A percentile compares a stretch with the other conserved stretches of the same genome.
These are phyloP conservation scores for Trichogramma dendrolimi DNA, from an alignment of 2,888 invertebrate species.

Conservation along the genomic window DNA sequence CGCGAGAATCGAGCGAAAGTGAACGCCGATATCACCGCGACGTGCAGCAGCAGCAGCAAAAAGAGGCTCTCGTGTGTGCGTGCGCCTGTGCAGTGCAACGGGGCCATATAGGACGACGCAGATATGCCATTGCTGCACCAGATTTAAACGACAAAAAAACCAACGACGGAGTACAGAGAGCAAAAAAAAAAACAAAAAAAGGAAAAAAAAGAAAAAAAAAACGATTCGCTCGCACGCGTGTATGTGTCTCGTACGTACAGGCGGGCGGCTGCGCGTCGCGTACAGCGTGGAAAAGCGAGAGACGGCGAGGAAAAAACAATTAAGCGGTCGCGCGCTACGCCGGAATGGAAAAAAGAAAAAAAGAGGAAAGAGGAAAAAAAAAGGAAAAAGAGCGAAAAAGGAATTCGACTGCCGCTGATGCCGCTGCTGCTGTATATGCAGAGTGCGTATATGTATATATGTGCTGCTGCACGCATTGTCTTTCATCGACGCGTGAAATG, in stretches of 20 bases:
- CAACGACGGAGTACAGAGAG: no score
- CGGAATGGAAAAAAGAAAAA: constrained; percentile 11
- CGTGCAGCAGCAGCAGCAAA: no score
- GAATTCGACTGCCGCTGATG: not conserved
- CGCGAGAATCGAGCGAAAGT: constrained; percentile 26
- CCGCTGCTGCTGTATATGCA: not conserved
- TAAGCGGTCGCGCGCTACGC: constrained; percentile 15
- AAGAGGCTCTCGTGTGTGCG: constrained; percentile 4
- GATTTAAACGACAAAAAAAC: no score
- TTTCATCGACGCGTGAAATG: constrained; percentile 30
- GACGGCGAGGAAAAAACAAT: constrained; percentile 22
- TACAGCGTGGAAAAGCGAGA: not conserved
- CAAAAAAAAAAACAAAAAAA: no score
- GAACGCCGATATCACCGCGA: constrained; percentile 5
- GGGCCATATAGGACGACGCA: no score
- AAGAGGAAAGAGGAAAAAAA: constrained; percentile 9
- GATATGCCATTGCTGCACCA: no score
- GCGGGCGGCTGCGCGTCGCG: not conserved
- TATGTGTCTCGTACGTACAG: not conserved
- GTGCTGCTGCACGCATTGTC: constrained; percentile 18
- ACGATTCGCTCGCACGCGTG: not conserved
- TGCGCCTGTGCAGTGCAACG: not conserved
- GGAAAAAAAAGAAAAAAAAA: no score
- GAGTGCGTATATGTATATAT: no score
- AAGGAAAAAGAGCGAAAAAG: constrained; percentile 11